phyloP scores from a whole-genome alignment of 2,113 vertebrate genomes.

The Anser cygnoides region DNA sequence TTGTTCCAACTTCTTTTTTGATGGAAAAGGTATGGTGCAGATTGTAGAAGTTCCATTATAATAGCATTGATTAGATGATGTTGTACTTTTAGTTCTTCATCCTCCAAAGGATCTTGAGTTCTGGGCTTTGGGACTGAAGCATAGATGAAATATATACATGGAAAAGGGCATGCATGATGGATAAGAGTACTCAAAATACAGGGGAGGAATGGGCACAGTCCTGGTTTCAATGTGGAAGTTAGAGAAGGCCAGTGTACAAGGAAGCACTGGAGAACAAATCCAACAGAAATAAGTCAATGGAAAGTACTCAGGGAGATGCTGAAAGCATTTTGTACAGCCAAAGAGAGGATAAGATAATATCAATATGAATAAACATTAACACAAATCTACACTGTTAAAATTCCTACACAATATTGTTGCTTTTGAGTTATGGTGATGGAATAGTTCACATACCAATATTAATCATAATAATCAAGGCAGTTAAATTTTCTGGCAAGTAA shows the following conservation, averaged over 20 bases:
- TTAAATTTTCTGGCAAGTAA: neutral
- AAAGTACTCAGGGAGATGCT: neutral
- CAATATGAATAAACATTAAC: neutral
- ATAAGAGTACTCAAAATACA: neutral
- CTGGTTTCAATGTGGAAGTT: neutral
- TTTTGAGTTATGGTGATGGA: neutral
- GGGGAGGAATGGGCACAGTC: neutral
- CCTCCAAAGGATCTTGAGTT: neutral
- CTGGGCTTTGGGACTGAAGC: neutral
- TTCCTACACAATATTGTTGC: neutral
- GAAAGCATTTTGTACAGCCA: neutral
- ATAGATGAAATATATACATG: neutral
- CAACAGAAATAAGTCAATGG: neutral
- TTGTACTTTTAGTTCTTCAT: neutral
- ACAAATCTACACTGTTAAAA: neutral
- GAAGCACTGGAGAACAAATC: neutral
- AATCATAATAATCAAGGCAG: neutral
- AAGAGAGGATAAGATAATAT: neutral
- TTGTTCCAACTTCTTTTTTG: neutral
- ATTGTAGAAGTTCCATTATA: neutral
- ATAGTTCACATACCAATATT: neutral
- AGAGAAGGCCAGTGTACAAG: neutral
- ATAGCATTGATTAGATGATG: neutral
- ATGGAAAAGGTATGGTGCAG: neutral
- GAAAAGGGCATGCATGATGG: rapidly evolving